Base-by-base conservation (phyloP, 1,140 invertebrate species). In the Triops longicaudatus region DNA sequence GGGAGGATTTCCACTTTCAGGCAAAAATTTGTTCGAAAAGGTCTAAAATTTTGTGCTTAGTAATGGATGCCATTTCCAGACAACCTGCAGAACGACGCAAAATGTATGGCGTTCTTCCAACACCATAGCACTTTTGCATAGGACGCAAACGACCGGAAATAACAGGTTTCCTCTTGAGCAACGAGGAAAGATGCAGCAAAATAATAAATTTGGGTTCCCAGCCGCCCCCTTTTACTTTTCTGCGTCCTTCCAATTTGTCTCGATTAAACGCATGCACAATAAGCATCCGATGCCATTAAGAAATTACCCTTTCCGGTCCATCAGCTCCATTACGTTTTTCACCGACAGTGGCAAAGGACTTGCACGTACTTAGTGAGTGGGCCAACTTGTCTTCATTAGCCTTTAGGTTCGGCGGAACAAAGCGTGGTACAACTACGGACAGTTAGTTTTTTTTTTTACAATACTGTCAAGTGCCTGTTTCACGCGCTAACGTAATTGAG, bases 361-460 rank as follows among this genome's bases (percentile, higher is more conserved):
- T 63, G 50, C 50, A 63, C 50, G 14, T 37, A 37, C 31, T 37
- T 7, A 37, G 31, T 37, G 7, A 2, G 31, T 37, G 31, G 31
- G 22, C 44, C 50, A 22, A 63, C 50, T 63, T 63, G 50, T 63
- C 50, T 63, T 63, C 50, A 63, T 63, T 63, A 63, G 14, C 50
- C 50, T 63, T 14, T 22, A 14, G 10, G 22, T 4, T 37, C 31
- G 6, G 50, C 50, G 50, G 17, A 63, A 63, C 17, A 63, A 63
- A 12, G 50, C 14, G 22, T 12, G 6, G 4, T n/a, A 63, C 50
- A 63, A 22, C 6, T 17, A 22, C 50, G 22, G 50, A 37, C 31
- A 37, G 31, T 37, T 37, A 37, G 31, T 37, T 37, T n/a, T n/a
- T n/a, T n/a, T n/a, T n/a, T 37, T 37, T 63, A 22, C 50, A 63